These are phyloP conservation scores for Gadus chalcogrammus DNA, from an alignment of 2,113 vertebrate species.

Conservation along the genomic window DNA sequence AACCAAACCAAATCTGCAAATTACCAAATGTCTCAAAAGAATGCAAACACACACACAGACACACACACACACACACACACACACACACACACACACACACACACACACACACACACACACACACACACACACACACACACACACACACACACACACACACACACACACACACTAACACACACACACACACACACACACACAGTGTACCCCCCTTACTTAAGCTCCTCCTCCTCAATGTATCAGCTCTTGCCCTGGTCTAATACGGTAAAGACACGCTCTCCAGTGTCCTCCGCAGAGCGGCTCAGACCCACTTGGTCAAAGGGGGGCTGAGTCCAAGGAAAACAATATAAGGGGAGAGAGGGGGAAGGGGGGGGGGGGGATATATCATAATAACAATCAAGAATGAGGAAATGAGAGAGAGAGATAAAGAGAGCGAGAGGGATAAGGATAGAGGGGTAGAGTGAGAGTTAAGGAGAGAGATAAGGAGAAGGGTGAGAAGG, in stretches of 20 bases:
- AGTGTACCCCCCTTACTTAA: slow-evolving; percentile 63
- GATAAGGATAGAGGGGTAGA: too few species aligned
- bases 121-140: too few species aligned
- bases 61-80: slow-evolving; percentile 7
- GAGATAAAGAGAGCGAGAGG: too few species aligned
- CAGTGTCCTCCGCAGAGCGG: slow-evolving; percentile 47
- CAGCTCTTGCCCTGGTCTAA: slow-evolving; percentile 75
- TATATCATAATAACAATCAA: neutral
- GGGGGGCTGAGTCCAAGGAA: slow-evolving; percentile 58
- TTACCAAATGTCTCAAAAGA: too few species aligned
- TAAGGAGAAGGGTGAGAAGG: too few species aligned
- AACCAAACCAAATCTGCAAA: too few species aligned
- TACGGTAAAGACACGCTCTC: slow-evolving; percentile 64
- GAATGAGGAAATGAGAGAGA: too few species aligned
- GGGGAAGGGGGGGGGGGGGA: neutral
- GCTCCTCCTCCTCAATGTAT: slow-evolving; percentile 76
- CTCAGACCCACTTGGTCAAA: slow-evolving; percentile 71
- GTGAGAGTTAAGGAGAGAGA: too few species aligned
- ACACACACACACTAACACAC: neutral
- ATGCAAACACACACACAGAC: too few species aligned
- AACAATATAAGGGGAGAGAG: slow-evolving; percentile 3
- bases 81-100: neutral
- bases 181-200: slow-evolving; percentile 8
- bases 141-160: slow-evolving; percentile 6
- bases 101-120: neutral